These are phyloP conservation scores for Drosophila pallidifrons DNA, from an alignment of 1,140 invertebrate species.

Conservation along the genomic window DNA sequence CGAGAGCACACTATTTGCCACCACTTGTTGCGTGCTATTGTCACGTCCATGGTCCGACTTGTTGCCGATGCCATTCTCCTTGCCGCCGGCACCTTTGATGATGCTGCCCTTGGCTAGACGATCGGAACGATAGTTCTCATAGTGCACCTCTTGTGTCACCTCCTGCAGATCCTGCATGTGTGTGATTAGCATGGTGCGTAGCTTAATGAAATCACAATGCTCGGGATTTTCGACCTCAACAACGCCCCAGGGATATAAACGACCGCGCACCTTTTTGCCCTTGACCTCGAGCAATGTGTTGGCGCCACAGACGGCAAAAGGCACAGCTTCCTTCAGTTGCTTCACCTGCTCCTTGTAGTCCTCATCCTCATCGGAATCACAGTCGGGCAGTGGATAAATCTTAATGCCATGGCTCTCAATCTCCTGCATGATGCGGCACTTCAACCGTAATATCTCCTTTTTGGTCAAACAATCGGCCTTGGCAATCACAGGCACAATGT, in stretches of 20 bases:
- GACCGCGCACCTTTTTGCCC: conserved; percentile 94
- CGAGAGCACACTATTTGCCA: conserved; percentile 84
- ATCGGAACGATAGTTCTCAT: conserved; percentile 97
- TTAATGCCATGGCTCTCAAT: conserved; percentile 93
- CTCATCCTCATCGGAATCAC: conserved; percentile 97
- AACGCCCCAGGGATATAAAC: conserved; percentile 99
- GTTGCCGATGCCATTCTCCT: conserved; percentile 77
- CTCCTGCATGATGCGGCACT: conserved; percentile 94
- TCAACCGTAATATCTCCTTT: conserved; percentile 95
- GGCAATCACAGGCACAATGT: conserved; percentile 99
- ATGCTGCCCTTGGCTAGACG: conserved; percentile 91
- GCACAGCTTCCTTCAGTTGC: conserved; percentile 96
- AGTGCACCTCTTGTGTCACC: conserved; percentile 97
- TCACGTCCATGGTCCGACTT: conserved; percentile 70
- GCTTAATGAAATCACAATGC: conserved; percentile 99
- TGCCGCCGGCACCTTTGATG: conserved; percentile 85
- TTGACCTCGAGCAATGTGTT: conserved; percentile 96
- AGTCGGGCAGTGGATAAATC: conserved; percentile 98
- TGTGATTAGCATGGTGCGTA: conserved; percentile 98
- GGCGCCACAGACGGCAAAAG: conserved; percentile 99
- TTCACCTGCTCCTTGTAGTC: conserved; percentile 97
- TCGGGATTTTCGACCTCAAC: conserved; percentile 99
- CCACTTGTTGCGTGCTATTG: conserved; percentile 43
- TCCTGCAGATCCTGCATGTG: conserved; percentile 99
- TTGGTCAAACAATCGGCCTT: conserved; percentile 99